Conservation (phyloP, 2,888 invertebrate species). For the Dynastes hyllus region DNA sequence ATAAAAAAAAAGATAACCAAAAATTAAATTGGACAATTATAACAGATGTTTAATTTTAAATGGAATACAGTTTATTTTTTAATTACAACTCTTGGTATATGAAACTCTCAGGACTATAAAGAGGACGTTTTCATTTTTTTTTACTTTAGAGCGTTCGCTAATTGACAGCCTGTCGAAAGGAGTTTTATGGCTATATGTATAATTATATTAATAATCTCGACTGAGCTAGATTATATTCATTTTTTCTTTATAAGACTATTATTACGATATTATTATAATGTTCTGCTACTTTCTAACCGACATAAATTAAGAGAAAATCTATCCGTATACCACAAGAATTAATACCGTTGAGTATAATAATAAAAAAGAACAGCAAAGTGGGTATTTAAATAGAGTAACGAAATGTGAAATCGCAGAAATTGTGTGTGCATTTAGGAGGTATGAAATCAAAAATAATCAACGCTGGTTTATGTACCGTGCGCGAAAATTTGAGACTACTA, state of each 20-base stretch:
- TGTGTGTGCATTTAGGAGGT: no score
- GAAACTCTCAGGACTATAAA: no score
- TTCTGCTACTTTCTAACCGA: conserved; percentile 3
- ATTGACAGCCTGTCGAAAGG: conserved; percentile 22
- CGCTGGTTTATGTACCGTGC: no score
- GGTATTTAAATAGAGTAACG: no score
- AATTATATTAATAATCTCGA: conserved; percentile 22
- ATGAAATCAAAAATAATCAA: no score
- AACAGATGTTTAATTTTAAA: background rate
- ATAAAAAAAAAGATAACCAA: conserved; percentile 3
- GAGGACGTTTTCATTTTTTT: no score
- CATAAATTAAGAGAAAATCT: background rate
- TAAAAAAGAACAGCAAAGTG: no score
- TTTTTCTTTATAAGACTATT: conserved; percentile 8
- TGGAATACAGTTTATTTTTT: no score
- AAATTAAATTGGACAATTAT: background rate
- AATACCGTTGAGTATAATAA: no score
- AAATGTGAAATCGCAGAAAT: no score
- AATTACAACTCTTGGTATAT: no score
- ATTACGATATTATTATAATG: background rate
- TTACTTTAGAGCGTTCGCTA: background rate
- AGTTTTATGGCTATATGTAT: conserved; percentile 9
- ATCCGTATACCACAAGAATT: background rate
- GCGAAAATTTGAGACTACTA: no score
- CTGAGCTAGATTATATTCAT: conserved; percentile 4